Conservation (phyloP, 2,797 vertebrate species). For the Ceryle rudis region DNA sequence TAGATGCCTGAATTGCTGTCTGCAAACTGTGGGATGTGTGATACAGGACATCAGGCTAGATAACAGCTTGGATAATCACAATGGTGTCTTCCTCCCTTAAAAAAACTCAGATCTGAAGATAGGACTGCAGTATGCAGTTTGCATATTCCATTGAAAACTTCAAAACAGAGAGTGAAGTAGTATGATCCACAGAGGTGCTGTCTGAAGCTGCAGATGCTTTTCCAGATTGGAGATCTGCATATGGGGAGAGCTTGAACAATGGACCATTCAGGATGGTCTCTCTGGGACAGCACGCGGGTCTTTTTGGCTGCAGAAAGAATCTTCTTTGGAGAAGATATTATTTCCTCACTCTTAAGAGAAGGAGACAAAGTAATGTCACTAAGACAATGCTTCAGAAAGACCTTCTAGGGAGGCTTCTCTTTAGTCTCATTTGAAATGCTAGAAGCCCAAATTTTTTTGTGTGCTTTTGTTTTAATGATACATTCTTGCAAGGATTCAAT, state of each 20-base stretch:
- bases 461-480: conserved; percentile 35
- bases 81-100: background rate
- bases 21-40: background rate
- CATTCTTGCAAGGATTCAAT: conserved; percentile 56
- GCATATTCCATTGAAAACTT: background rate
- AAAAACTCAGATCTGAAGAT: background rate
- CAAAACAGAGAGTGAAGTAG: background rate
- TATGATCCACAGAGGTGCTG: background rate
- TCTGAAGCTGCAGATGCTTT: conserved; percentile 41
- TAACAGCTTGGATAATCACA: background rate
- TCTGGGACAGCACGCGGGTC: background rate
- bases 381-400: conserved; percentile 57
- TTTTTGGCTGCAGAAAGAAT: conserved; percentile 28
- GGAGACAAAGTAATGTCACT: conserved; percentile 44
- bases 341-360: conserved; percentile 12
- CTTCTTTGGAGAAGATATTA: conserved; percentile 54
- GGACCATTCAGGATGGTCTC: conserved; percentile 34
- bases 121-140: background rate
- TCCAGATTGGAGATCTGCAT: conserved; percentile 59
- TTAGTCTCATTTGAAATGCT: conserved; percentile 43
- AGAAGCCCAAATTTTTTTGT: conserved; percentile 1
- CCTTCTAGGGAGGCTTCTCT: conserved; percentile 62
- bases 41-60: background rate
- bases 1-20: background rate
- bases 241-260: conserved; percentile 47